Evolutionary conservation across 2,888 invertebrate genomes (phyloP), one percentile per base, ranked within the genome.

Genomic region (Volucella inanis): DNA sequence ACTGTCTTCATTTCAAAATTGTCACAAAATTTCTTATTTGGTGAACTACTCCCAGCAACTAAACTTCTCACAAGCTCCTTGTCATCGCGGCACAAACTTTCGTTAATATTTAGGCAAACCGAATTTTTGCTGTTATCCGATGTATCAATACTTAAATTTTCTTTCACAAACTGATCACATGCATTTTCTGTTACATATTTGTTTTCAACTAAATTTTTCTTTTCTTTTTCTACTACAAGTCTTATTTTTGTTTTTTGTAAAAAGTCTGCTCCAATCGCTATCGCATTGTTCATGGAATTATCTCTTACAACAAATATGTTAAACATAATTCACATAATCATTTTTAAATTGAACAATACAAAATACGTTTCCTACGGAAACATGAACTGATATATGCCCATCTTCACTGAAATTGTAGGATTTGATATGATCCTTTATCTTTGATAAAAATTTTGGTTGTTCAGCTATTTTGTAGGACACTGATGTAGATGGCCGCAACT

Each of bases 251-350:
- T 41, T 38, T 62, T 74, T 18, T 59, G 41, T 49, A 59, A 79
- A 75, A 80, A 80, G 45, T 80, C 61, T 54, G 54, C n/a, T 18
- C 74, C 62, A 68, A 80, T 45, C 3, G 70, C 49, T 38, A 75
- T 68, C 8, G 39, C 31, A 64, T n/a, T 62, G 38, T 80, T 67
- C 67, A 80, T 67, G 2, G 74, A 68, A 8, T 74, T 31, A 31
- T 80, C 43, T 22, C 39, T 50, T 10, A 75, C 80, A 15, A 81
- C 67, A 62, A 43, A 62, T n/a, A n/a, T n/a, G n/a, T n/a, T 47
- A 81, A 14, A 75, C 54, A 67, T 45, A 81, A 54, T 41, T 54
- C 18, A 54, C 55, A 65, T 61, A 55, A 43, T 38, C 22, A 45
- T 9, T 52, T 47, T 79, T 22, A 67, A 75, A 14, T 43, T 74